Percentiles rank a stretch among this genome's conserved stretches.
Evolutionary conservation across 2,797 vertebrate genomes (phyloP).

Genomic region (Danio tinwini): DNA sequence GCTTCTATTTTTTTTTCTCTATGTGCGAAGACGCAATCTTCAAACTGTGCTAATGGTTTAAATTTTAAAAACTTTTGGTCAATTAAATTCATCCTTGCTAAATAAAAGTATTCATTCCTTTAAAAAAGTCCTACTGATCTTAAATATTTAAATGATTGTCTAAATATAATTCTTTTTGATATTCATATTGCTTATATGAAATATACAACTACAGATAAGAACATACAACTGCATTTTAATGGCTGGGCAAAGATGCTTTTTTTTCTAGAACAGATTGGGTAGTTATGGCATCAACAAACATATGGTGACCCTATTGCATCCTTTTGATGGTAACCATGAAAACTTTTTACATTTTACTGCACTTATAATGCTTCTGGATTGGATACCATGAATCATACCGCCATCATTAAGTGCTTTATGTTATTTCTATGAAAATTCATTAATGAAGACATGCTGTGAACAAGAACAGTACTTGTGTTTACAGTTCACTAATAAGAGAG

Average conservation of each 20-base stretch:
- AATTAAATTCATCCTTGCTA: background rate
- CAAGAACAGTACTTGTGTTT: conserved; percentile 23
- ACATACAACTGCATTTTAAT: background rate
- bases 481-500: conserved; percentile 29
- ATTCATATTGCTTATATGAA: background rate
- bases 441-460: conserved; percentile 23
- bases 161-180: background rate
- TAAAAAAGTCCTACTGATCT: background rate
- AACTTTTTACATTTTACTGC: background rate
- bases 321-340: background rate
- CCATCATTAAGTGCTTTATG: background rate
- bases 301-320: background rate
- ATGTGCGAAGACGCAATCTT: no score
- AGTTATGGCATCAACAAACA: background rate
- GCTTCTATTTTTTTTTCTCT: no score
- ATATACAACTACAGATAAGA: background rate
- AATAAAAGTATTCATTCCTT: background rate
- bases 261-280: background rate
- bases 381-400: background rate
- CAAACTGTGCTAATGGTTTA: no score
- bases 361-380: background rate
- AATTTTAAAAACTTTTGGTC: background rate
- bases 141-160: background rate
- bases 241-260: background rate
- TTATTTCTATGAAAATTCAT: conserved; percentile 27